These are phyloP conservation scores for Eupithecia pulchellata DNA, from an alignment of 2,888 invertebrate species.

Conservation along the genomic window DNA sequence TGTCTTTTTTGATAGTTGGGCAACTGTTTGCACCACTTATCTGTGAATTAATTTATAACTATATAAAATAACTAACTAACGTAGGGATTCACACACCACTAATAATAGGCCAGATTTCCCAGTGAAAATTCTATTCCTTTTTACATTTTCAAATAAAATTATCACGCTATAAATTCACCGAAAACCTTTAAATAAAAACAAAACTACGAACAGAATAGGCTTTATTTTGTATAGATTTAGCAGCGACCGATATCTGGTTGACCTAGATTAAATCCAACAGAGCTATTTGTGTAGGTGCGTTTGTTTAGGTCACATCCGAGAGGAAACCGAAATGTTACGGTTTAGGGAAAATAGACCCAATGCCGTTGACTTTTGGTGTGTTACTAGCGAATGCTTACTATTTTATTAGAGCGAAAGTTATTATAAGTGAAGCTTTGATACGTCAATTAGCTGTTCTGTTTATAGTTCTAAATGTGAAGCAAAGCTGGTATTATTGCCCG, in stretches of 20 bases:
- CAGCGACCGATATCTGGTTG: constrained; percentile 58
- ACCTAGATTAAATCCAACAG: constrained; percentile 61
- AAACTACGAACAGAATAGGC: constrained; percentile 14
- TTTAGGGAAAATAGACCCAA: constrained; percentile 14
- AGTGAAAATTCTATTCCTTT: too few species aligned
- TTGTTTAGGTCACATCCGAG: constrained; percentile 46
- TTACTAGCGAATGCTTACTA: background rate
- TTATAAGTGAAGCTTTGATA: constrained; percentile 2
- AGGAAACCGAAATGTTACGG: constrained; percentile 8
- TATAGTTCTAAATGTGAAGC: too few species aligned
- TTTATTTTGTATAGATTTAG: constrained; percentile 43
- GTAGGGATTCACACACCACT: background rate
- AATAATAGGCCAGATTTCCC: background rate
- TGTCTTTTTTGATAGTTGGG: background rate
- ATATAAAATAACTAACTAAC: too few species aligned
- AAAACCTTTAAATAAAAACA: background rate
- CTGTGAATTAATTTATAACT: too few species aligned
- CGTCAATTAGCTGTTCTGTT: too few species aligned
- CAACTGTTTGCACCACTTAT: background rate
- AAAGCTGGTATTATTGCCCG: too few species aligned
- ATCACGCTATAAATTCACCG: background rate
- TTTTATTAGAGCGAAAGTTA: background rate
- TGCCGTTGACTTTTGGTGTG: background rate
- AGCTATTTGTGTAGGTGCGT: constrained; percentile 41
- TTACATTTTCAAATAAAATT: background rate